These are phyloP conservation scores for Elachura formosa DNA, from an alignment of 2,113 vertebrate genomes.

Conservation along the genomic window DNA sequence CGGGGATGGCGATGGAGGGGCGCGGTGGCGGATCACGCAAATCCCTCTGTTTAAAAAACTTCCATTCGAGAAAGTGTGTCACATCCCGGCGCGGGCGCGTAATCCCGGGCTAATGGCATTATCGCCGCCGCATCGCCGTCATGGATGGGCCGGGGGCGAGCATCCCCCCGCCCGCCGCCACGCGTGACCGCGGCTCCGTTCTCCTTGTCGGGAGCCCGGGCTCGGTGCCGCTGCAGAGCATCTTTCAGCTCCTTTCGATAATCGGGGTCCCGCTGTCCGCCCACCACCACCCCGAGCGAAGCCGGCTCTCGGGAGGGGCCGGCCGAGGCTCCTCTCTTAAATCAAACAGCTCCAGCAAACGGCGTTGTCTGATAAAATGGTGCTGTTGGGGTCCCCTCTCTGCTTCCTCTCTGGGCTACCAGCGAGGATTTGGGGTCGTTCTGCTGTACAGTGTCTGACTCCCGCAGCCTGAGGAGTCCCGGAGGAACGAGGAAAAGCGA, in stretches of 20 bases:
- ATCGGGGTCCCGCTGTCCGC: neutral
- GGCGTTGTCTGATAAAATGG: neutral
- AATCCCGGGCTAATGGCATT: slow-evolving; percentile 38
- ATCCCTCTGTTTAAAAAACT: slow-evolving; percentile 55
- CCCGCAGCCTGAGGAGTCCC: neutral
- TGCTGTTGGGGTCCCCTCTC: too few relatives aligned
- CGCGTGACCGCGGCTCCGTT: neutral
- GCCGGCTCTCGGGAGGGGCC: neutral
- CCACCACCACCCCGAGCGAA: neutral
- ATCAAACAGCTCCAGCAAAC: neutral
- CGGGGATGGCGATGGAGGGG: neutral
- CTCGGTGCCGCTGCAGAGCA: too few relatives aligned
- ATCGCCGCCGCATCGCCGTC: slow-evolving; percentile 5
- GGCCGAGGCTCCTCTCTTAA: neutral
- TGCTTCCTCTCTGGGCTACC: neutral
- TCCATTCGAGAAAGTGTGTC: slow-evolving; percentile 47
- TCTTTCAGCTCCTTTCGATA: fast-evolving
- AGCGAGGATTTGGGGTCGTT: neutral
- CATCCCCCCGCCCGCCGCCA: neutral
- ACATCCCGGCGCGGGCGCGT: slow-evolving; percentile 21
- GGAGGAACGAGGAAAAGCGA: neutral
- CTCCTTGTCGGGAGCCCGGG: too few relatives aligned
- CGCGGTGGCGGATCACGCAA: neutral
- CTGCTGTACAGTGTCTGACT: neutral
- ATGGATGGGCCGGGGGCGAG: neutral